These are phyloP conservation scores for Uloborus diversus DNA, from an alignment of 1,140 invertebrate species.

Conservation along the genomic window DNA sequence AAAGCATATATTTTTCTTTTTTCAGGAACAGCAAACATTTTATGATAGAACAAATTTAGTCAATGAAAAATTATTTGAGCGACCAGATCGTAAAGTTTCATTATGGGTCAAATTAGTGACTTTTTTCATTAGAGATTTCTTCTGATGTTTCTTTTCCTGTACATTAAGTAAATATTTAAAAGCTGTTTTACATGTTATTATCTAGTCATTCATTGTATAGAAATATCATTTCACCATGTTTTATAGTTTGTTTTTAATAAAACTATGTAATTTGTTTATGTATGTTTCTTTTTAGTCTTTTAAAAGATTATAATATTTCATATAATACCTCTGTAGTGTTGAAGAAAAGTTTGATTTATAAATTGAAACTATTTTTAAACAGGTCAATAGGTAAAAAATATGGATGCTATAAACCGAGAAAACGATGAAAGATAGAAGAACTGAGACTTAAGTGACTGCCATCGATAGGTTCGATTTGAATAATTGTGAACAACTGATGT, in stretches of 20 bases:
- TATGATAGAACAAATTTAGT: slow-evolving; percentile 69
- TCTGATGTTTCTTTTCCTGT: slow-evolving; percentile 28
- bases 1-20: slow-evolving; percentile 17
- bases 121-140: slow-evolving; percentile 63
- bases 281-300: too few relatives aligned
- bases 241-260: neutral
- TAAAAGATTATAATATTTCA: too few relatives aligned
- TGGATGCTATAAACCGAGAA: too few relatives aligned
- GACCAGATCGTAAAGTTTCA: slow-evolving; percentile 66
- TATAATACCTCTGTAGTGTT: too few relatives aligned
- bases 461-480: too few relatives aligned
- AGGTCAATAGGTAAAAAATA: too few relatives aligned
- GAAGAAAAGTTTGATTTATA: too few relatives aligned
- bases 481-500: too few relatives aligned
- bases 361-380: too few relatives aligned
- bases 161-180: too few relatives aligned
- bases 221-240: neutral
- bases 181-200: neutral
- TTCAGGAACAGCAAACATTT: slow-evolving; percentile 72
- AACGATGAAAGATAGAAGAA: too few relatives aligned
- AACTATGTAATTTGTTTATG: neutral
- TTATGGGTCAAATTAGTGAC: slow-evolving; percentile 68
- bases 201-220: neutral
- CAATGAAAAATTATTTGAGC: slow-evolving; percentile 64
- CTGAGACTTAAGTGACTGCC: too few relatives aligned